Evolutionary conservation across 2,113 vertebrate genomes (phyloP), one percentile per base, ranked within the genome.

Genomic region (Chiloscyllium plagiosum): DNA sequence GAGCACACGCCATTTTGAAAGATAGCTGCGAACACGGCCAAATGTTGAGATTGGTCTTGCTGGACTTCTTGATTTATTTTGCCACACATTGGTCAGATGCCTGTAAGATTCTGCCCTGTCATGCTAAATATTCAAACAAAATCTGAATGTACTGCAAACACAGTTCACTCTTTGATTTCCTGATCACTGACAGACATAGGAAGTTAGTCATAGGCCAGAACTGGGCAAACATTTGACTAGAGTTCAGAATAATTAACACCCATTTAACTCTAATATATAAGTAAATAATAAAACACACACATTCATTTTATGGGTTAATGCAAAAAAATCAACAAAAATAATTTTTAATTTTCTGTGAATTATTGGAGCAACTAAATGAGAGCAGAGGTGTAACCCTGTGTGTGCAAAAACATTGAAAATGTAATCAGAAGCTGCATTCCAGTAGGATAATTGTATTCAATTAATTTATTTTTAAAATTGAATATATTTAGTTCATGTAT

Each of bases 261-360:
- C 10, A n/a, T n/a, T 68, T 22, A 66, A 68, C 56, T 65, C 20
- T n/a, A 68, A 56, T 26, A 68, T 20, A 37, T 37, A 93, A 68
- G 42, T 93, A 93, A 93, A 93, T 93, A 19, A 93, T 65, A 87
- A 65, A 66, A 92, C 89, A n/a, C 61, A 92, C 20, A 1, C 42
- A 33, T 29, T 92, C 12, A 22, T 92, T 61, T 66, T 66, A 65
- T n/a, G 56, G 56, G 89, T 37, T 2, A 92, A n/a, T 37, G 61
- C 17, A 92, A 66, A 90, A 92, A 66, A 66, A n/a, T 65, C 33
- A 65, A 65, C 5, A 56, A 29, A 4, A 52, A n/a, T 17, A 92
- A 92, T 33, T 92, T 17, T 66, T 66, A 29, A 66, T 26, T 65
- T 92, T 61, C 89, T 33, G 65, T 29, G 37, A 24, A 92, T 56